Base-by-base conservation (phyloP, 1,140 invertebrate species). In the Aphaenogaster floridana region DNA sequence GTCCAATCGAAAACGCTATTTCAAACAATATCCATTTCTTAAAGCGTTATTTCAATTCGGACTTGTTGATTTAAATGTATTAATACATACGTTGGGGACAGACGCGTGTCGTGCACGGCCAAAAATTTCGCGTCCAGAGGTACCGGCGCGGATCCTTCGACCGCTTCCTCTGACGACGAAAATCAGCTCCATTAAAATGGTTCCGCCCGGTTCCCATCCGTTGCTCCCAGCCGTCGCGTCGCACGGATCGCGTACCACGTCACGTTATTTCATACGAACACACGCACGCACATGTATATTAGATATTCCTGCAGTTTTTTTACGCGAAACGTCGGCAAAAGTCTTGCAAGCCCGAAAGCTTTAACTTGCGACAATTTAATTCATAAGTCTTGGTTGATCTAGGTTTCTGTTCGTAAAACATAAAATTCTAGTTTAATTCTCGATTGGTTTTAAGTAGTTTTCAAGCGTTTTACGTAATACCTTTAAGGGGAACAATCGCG, bases 221-320 rank as follows among this genome's bases (percentile, higher is more conserved):
- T 71, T 94, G 93, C 91, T 88, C 92, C 89, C 89, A 90, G 92
- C 93, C 93, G 93, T 94, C 94, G 93, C 93, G 93, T 94, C 94
- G 93, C 93, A 93, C 89, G 92, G 90, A 94, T 94, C 92, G 91
- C 90, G 88, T 89, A 92, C 92, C 92, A 90, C 88, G 91, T 92
- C 92, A 89, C 79, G 85, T 89, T 90, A 89, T 86, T 85, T 80
- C 50, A 42, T 77, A 78, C 17, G 45, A 15, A 52, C 28, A 42
- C 39, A 59, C 77, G 52, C 84, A 68, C n/a, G 64, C 66, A 57
- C 34, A 64, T 69, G 59, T 57, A 52, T 9, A n/a, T 59, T 45
- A 61, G 80, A 72, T 34, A 21, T 61, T 59, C 42, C 52, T 34
- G 54, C 11, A 11, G 7, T 50, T 54, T 21, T 42, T 69, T 69